A percentile compares a stretch with the other conserved stretches of the same genome.
Evolutionary conservation across 2,113 vertebrate genomes (phyloP).

Genomic region (Calidris pygmaea): DNA sequence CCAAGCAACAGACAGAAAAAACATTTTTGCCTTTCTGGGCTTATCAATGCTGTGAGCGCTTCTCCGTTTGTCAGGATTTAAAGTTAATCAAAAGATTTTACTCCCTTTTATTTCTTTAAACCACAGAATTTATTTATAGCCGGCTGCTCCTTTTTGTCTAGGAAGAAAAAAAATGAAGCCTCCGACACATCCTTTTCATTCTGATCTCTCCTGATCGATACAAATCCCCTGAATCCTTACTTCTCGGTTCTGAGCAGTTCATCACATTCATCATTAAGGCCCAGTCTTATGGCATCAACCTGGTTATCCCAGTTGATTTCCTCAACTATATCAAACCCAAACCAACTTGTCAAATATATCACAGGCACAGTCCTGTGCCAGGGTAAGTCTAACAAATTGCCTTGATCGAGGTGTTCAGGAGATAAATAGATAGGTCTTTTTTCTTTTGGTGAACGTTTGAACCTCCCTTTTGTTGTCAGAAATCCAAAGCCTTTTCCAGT

Average conservation of each 20-base stretch:
- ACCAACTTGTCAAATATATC: background rate
- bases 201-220: background rate
- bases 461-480: background rate
- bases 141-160: background rate
- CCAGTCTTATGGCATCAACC: background rate
- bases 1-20: background rate
- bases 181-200: background rate
- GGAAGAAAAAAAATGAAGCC: background rate
- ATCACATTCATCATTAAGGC: background rate
- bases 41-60: background rate
- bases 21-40: background rate
- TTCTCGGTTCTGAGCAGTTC: background rate
- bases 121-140: background rate
- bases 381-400: background rate
- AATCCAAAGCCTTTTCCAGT: background rate
- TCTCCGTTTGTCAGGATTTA: background rate
- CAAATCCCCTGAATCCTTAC: background rate
- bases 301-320: background rate
- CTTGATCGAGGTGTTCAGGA: rapidly evolving
- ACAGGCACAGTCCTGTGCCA: background rate
- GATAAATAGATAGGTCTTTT: background rate
- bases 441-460: background rate
- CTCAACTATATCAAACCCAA: background rate
- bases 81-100: slow-evolving; percentile 14
- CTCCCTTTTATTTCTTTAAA: background rate